Evolutionary conservation across 2,113 vertebrate species (phyloP).

Genomic region (Aegypius monachus): DNA sequence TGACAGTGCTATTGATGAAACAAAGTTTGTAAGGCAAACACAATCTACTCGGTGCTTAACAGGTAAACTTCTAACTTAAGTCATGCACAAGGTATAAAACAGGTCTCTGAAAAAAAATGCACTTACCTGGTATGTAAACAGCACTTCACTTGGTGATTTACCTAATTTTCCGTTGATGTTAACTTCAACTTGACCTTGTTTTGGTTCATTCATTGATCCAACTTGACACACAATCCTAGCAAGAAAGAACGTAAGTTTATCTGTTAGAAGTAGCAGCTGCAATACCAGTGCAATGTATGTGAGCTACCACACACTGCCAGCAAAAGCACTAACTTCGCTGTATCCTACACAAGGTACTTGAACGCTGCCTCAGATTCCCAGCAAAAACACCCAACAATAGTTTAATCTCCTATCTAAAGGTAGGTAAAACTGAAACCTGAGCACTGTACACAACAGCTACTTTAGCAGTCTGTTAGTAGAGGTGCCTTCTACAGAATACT

Average conservation of each 20-base stretch:
- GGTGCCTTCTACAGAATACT: background rate
- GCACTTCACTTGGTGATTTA: conserved; percentile 59
- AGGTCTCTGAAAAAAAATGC: background rate
- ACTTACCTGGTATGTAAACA: conserved; percentile 77
- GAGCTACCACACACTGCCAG: background rate
- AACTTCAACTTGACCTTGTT: conserved; percentile 65
- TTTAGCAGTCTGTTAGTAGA: background rate
- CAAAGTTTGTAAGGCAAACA: background rate
- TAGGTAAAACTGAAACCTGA: background rate
- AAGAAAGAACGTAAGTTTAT: conserved; percentile 16
- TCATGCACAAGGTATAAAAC: background rate
- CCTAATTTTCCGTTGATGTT: conserved; percentile 68
- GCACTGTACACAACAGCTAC: background rate
- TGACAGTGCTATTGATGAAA: background rate
- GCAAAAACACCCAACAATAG: background rate
- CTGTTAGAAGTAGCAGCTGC: background rate
- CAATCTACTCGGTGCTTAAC: background rate
- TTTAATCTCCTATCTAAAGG: background rate
- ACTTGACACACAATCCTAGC: conserved; percentile 76
- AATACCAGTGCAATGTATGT: background rate
- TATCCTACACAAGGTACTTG: background rate
- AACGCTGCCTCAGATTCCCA: background rate
- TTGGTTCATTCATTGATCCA: background rate
- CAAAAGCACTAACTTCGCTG: background rate
- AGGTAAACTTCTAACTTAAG: background rate